phyloP scores from a whole-genome alignment of 2,888 invertebrate genomes.

The Machimus atricapillus region DNA sequence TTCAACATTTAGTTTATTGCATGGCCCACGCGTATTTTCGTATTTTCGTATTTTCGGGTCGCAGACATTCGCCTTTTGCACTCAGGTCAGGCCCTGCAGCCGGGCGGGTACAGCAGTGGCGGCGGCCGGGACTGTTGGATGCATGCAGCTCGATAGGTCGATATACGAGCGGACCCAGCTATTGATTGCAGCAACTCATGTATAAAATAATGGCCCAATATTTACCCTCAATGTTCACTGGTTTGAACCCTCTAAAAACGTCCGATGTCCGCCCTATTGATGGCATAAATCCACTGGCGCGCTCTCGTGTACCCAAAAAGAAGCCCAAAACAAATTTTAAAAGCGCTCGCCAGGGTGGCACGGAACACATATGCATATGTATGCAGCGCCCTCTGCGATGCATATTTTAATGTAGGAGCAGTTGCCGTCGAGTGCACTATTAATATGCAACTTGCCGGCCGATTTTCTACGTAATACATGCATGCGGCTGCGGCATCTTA shows the following conservation, averaged over 20 bases:
- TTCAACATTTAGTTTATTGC: constrained; percentile 51
- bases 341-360: constrained; percentile 2
- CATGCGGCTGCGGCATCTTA: constrained; percentile 3
- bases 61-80: neutral
- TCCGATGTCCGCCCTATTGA: constrained; percentile 40
- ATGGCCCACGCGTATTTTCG: constrained; percentile 40
- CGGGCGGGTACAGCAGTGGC: neutral
- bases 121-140: neutral
- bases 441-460: constrained; percentile 14
- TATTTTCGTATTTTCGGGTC: constrained; percentile 41
- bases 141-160: constrained; percentile 20
- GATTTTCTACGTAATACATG: constrained; percentile 7
- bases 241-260: constrained; percentile 46
- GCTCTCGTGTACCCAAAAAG: constrained; percentile 1
- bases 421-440: constrained; percentile 17
- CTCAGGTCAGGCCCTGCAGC: neutral
- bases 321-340: constrained; percentile 16
- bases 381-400: neutral
- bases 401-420: constrained; percentile 28
- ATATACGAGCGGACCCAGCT: constrained; percentile 44
- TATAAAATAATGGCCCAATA: constrained; percentile 57
- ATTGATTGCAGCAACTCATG: constrained; percentile 56
- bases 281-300: constrained; percentile 37
- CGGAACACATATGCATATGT: neutral
- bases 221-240: constrained; percentile 53